phyloP scores from a whole-genome alignment of 2,797 vertebrate genomes.

The Pipistrellus nathusii region DNA sequence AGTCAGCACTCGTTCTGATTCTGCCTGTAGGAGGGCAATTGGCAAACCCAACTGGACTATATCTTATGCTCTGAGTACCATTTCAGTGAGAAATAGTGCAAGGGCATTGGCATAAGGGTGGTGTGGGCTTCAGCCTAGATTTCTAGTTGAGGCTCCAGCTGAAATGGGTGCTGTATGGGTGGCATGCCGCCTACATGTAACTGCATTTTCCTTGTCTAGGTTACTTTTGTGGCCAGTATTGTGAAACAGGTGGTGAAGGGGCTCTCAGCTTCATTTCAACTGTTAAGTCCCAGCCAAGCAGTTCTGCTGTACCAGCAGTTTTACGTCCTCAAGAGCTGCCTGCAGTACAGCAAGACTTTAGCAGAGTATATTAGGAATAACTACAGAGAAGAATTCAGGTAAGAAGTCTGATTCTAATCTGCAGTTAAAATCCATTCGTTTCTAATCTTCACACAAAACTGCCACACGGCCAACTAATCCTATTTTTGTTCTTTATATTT shows the following conservation, averaged over 20 bases:
- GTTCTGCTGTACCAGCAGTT: constrained; percentile 91
- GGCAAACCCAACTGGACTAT: neutral
- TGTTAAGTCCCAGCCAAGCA: constrained; percentile 85
- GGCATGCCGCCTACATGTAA: neutral
- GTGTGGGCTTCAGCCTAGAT: neutral
- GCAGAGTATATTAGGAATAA: constrained; percentile 85
- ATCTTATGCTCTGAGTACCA: neutral
- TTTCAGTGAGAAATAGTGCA: neutral
- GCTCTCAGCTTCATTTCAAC: constrained; percentile 79
- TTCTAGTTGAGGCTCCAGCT: neutral
- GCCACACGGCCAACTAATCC: neutral
- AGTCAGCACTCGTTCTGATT: neutral
- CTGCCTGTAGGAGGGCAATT: neutral
- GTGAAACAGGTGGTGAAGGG: constrained; percentile 86
- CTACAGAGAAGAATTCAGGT: constrained; percentile 92
- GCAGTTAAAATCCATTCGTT: neutral
- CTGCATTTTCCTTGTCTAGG: constrained; percentile 79
- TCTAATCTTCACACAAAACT: neutral
- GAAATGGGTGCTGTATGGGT: neutral
- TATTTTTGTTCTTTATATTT: neutral
- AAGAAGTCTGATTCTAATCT: neutral
- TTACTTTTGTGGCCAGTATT: constrained; percentile 87
- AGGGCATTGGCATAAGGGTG: neutral
- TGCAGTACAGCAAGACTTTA: constrained; percentile 87
- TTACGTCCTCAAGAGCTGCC: constrained; percentile 88